These are phyloP conservation scores for Chitala chitala DNA, from an alignment of 2,113 vertebrate genomes.

Conservation along the genomic window DNA sequence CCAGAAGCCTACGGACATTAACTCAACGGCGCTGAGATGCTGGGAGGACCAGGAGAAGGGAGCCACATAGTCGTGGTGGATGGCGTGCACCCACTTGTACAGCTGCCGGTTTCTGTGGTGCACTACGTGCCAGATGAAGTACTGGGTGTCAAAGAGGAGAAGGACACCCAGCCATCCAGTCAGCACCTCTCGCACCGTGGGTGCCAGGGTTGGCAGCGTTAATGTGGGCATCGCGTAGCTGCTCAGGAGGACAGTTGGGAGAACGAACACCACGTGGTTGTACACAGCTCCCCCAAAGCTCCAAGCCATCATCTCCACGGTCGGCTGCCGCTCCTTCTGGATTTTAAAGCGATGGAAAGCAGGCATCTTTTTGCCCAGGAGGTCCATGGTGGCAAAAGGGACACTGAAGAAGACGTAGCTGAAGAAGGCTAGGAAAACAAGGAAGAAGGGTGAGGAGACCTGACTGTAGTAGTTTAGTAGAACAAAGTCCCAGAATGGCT, in stretches of 20 bases:
- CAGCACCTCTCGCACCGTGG: slow-evolving; percentile 45
- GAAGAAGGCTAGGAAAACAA: slow-evolving; percentile 48
- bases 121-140: slow-evolving; percentile 56
- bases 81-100: slow-evolving; percentile 55
- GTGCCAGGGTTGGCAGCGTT: slow-evolving; percentile 45
- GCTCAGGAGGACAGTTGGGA: slow-evolving; percentile 43
- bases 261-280: slow-evolving; percentile 59
- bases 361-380: slow-evolving; percentile 49
- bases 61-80: slow-evolving; percentile 53
- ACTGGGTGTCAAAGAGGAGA: slow-evolving; percentile 64
- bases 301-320: slow-evolving; percentile 47
- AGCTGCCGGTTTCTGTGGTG: slow-evolving; percentile 57
- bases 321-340: slow-evolving; percentile 48
- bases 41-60: slow-evolving; percentile 59
- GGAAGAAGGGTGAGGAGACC: slow-evolving; percentile 54
- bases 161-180: slow-evolving; percentile 45
- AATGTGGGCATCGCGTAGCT: slow-evolving; percentile 42
- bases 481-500: slow-evolving; percentile 56
- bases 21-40: slow-evolving; percentile 55
- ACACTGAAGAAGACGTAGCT: slow-evolving; percentile 52
- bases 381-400: slow-evolving; percentile 53
- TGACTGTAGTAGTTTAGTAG: slow-evolving; percentile 43
- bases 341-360: slow-evolving; percentile 55
- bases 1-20: slow-evolving; percentile 59
- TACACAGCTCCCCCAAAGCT: slow-evolving; percentile 46